phyloP scores from a whole-genome alignment of 2,113 vertebrate species.

The Lepisosteus osseus region DNA sequence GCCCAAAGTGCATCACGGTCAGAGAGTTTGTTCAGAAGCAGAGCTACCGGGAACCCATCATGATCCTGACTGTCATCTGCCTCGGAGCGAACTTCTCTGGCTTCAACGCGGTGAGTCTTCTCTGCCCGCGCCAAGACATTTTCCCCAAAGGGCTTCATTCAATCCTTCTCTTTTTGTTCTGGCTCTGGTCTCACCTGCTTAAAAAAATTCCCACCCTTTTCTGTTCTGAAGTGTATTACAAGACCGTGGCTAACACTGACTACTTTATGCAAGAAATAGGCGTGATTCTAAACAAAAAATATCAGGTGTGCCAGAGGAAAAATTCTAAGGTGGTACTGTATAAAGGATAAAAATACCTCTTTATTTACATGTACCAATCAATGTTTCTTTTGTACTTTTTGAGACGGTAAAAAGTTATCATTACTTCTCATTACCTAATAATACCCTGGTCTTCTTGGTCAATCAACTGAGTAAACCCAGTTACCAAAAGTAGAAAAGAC shows the following conservation, averaged over 20 bases:
- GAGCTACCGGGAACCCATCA: conserved; percentile 54
- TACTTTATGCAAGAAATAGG: neutral
- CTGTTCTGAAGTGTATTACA: neutral
- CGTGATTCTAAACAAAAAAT: neutral
- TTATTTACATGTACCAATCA: too few relatives aligned
- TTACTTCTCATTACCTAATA: too few relatives aligned
- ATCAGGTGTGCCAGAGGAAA: too few relatives aligned
- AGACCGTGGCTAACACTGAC: neutral
- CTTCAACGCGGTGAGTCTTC: conserved; percentile 55
- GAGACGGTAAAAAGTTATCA: too few relatives aligned
- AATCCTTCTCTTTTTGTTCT: neutral
- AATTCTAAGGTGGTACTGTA: too few relatives aligned
- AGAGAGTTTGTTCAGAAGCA: conserved; percentile 55
- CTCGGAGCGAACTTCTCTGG: conserved; percentile 55
- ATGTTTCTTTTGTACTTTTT: too few relatives aligned
- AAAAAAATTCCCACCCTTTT: neutral
- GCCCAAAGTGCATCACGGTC: conserved; percentile 49
- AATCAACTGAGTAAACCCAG: too few relatives aligned
- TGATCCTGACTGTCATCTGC: conserved; percentile 53
- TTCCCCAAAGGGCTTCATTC: neutral
- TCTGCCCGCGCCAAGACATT: neutral
- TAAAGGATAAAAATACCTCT: too few relatives aligned
- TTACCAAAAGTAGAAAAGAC: too few relatives aligned
- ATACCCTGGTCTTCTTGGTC: too few relatives aligned
- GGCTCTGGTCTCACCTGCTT: neutral